Conservation (phyloP, 2,113 vertebrate species). For the Phrynosoma platyrhinos region DNA sequence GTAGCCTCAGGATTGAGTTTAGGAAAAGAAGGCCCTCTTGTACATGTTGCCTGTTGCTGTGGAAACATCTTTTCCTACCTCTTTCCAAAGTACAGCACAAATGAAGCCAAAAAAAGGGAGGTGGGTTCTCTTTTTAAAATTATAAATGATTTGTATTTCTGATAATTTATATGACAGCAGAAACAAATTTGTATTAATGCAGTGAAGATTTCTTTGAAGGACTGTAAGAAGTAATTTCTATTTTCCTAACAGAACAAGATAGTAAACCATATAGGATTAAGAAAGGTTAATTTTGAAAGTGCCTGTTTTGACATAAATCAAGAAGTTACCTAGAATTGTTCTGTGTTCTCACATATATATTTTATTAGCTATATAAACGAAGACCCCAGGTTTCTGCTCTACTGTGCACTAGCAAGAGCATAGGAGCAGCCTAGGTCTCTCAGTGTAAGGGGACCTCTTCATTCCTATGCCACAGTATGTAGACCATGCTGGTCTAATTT, state of each 20-base stretch:
- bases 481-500: neutral
- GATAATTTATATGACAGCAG: neutral
- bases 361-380: neutral
- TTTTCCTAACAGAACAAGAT: neutral
- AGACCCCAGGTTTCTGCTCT: neutral
- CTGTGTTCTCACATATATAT: neutral
- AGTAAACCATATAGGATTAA: neutral
- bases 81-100: constrained; percentile 99
- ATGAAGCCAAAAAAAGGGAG: constrained; percentile 99
- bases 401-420: neutral
- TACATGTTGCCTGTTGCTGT: constrained; percentile 98
- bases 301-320: neutral
- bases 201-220: neutral
- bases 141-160: neutral
- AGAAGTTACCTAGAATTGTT: neutral
- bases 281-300: neutral
- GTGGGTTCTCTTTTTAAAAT: constrained; percentile 72
- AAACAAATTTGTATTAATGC: constrained; percentile 4
- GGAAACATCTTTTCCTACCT: constrained; percentile 99
- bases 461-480: no score
- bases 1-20: constrained; percentile 97
- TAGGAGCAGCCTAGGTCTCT: neutral
- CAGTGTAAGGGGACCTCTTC: neutral
- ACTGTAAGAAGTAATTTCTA: neutral
- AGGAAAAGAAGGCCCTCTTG: constrained; percentile 96